Conservation (phyloP, 2,113 vertebrate species). For the Falco punctatus region DNA sequence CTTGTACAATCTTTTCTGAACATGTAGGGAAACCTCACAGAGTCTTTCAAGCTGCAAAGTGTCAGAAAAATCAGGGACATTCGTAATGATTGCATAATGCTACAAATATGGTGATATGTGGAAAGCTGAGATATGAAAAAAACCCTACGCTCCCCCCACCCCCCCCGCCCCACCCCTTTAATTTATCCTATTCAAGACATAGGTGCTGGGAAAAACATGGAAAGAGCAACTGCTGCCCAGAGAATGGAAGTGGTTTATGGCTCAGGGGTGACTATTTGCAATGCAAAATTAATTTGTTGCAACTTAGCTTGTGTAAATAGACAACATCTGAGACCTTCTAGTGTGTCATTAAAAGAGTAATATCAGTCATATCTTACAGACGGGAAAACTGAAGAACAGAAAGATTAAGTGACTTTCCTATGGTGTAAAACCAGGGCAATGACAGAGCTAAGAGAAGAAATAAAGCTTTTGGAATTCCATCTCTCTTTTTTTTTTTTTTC, state of each 20-base stretch:
- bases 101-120: neutral
- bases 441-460: neutral
- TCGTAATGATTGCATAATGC: neutral
- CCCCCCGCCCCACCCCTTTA: neutral
- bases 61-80: neutral
- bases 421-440: neutral
- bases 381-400: neutral
- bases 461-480: neutral
- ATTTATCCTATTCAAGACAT: neutral
- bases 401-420: neutral
- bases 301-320: neutral
- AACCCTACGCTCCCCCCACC: too few relatives aligned
- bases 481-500: neutral
- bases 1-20: neutral
- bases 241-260: neutral
- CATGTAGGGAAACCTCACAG: neutral
- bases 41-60: neutral
- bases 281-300: constrained; percentile 10
- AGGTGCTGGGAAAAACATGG: neutral
- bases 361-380: neutral
- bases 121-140: neutral
- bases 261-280: neutral
- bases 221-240: neutral
- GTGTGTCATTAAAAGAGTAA: neutral
- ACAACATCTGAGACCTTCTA: neutral